A percentile compares a stretch with the other conserved stretches of the same genome.
These are phyloP conservation scores for Agelas oroides DNA, from an alignment of 37 sponge, comb jelly and placozoan species.

Conservation along the genomic window DNA sequence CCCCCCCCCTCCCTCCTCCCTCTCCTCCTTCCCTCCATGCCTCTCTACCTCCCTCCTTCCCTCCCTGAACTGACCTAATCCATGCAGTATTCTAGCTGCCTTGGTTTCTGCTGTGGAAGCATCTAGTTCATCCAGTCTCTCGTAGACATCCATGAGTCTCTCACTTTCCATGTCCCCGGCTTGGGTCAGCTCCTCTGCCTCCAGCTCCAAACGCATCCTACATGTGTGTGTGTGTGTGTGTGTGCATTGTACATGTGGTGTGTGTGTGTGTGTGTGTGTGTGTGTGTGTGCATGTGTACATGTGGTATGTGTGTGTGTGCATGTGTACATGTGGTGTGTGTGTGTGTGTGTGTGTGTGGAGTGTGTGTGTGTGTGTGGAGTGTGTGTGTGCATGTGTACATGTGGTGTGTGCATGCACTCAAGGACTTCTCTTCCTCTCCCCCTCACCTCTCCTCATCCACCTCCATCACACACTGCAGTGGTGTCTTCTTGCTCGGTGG, in stretches of 20 bases:
- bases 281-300: background rate
- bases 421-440: background rate
- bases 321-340: background rate
- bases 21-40: background rate
- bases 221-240: background rate
- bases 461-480: slow-evolving; percentile 90
- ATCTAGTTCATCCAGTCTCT: slow-evolving; percentile 91
- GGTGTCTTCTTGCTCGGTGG: slow-evolving; percentile 86
- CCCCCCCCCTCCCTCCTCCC: too few relatives aligned
- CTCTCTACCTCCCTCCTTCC: background rate
- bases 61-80: slow-evolving; percentile 48
- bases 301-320: background rate
- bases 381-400: background rate
- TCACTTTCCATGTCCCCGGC: slow-evolving; percentile 78
- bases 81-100: slow-evolving; percentile 77
- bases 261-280: background rate
- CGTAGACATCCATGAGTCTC: slow-evolving; percentile 85
- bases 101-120: slow-evolving; percentile 79
- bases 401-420: background rate
- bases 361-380: background rate
- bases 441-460: slow-evolving; percentile 74
- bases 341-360: background rate
- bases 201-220: slow-evolving; percentile 73
- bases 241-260: background rate
- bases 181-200: slow-evolving; percentile 70